Conservation (phyloP, 1,140 invertebrate genomes). For the Cotesia typhae region DNA sequence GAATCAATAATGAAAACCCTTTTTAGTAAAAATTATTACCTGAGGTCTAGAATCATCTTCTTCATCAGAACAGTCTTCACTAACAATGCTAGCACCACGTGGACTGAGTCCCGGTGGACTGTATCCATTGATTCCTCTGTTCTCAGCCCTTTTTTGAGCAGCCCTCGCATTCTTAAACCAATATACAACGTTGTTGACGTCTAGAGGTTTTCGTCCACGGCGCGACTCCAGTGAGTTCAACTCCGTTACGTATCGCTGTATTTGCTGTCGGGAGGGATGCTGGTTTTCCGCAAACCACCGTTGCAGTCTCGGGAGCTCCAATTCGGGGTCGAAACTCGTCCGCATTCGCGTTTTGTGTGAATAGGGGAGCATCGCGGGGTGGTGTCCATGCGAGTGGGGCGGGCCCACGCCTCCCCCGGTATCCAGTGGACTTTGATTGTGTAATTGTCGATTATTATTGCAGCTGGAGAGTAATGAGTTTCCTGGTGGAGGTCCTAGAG, state of each 20-base stretch:
- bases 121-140: slow-evolving; percentile 68
- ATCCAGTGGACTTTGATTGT: slow-evolving; percentile 58
- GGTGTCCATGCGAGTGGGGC: slow-evolving; percentile 57
- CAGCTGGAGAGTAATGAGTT: slow-evolving; percentile 28
- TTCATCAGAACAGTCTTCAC: slow-evolving; percentile 63
- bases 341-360: slow-evolving; percentile 91
- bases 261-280: slow-evolving; percentile 92
- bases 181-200: slow-evolving; percentile 97
- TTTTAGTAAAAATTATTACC: slow-evolving; percentile 43
- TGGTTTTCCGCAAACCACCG: slow-evolving; percentile 96
- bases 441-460: slow-evolving; percentile 54
- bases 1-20: background rate
- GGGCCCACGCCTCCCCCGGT: slow-evolving; percentile 51
- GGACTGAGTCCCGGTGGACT: slow-evolving; percentile 63
- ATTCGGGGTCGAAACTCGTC: slow-evolving; percentile 93
- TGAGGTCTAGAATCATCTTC: slow-evolving; percentile 62
- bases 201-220: slow-evolving; percentile 89
- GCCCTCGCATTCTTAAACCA: slow-evolving; percentile 99
- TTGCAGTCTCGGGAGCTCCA: slow-evolving; percentile 93
- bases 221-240: slow-evolving; percentile 91
- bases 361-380: slow-evolving; percentile 78
- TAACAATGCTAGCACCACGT: slow-evolving; percentile 61
- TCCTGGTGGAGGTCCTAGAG: slow-evolving; percentile 59
- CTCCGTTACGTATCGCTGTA: slow-evolving; percentile 94
- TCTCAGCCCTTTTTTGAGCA: slow-evolving; percentile 89